Evolutionary conservation across 2,888 invertebrate species (phyloP).

Genomic region (Neocrepidodera transversa): DNA sequence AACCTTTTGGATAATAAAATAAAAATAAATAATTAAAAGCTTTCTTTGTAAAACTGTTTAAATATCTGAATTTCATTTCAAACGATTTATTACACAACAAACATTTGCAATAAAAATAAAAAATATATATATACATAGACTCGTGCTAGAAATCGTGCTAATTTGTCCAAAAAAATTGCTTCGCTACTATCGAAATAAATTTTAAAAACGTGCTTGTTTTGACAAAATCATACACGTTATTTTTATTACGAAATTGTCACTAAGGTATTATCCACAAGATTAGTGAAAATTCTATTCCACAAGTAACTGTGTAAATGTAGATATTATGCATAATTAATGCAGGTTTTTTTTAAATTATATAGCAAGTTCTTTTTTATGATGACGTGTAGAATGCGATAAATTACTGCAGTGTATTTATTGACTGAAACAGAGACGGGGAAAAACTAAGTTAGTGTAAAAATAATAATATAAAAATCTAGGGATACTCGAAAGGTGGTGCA

Average conservation of each 20-base stretch:
- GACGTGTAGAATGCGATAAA: constrained; percentile 6
- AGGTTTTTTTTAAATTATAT: background rate
- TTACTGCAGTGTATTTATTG: background rate
- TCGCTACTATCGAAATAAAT: background rate
- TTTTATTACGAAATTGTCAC: background rate
- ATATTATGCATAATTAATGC: no score
- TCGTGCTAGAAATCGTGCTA: background rate
- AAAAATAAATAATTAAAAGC: no score
- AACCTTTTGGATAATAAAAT: no score
- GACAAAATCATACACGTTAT: background rate
- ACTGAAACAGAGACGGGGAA: background rate
- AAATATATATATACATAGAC: background rate
- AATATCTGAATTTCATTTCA: no score
- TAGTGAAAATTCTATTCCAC: no score
- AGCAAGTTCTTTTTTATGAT: background rate
- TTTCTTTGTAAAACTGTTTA: no score
- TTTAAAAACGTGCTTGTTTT: background rate
- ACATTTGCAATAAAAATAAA: background rate
- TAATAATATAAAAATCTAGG: no score
- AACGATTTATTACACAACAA: background rate
- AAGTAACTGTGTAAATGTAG: no score
- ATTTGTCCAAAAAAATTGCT: background rate
- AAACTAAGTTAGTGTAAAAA: no score
- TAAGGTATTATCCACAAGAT: no score
- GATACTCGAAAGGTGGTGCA: no score